Evolutionary conservation across 2,888 invertebrate species (phyloP).

Genomic region (Stramonita haemastoma): DNA sequence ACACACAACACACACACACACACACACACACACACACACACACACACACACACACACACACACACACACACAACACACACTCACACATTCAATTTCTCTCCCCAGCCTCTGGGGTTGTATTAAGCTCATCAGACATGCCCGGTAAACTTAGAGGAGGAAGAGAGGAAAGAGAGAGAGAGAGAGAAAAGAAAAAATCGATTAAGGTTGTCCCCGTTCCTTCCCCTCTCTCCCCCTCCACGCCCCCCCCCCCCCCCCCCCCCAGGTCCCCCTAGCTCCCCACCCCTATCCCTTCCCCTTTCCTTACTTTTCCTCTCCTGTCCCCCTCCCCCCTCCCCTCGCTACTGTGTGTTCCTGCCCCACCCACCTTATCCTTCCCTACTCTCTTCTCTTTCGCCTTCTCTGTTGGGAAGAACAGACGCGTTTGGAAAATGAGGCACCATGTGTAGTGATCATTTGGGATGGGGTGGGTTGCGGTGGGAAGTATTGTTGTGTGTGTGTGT

Average conservation of each 20-base stretch:
- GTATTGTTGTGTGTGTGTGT: too few species aligned
- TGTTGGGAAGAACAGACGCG: too few species aligned
- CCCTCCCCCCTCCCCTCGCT: background rate
- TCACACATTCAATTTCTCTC: too few species aligned
- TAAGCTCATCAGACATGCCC: constrained; percentile 13
- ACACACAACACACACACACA: too few species aligned
- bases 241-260: background rate
- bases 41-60: too few species aligned
- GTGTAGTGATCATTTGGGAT: too few species aligned
- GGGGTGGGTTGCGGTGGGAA: too few species aligned
- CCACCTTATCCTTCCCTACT: background rate
- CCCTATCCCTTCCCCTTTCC: background rate
- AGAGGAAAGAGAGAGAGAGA: too few species aligned
- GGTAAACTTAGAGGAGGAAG: background rate
- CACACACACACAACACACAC: too few species aligned
- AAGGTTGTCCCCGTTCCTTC: background rate
- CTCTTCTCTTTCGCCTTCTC: background rate
- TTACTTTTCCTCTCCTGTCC: background rate
- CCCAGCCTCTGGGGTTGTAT: background rate
- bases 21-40: too few species aligned
- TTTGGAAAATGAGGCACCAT: too few species aligned
- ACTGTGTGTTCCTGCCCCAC: background rate
- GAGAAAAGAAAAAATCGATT: too few species aligned
- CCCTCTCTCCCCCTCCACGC: background rate
- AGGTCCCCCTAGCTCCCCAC: background rate